These are phyloP conservation scores for Agriopis leucophaearia DNA, from an alignment of 2,888 invertebrate genomes.

Conservation along the genomic window DNA sequence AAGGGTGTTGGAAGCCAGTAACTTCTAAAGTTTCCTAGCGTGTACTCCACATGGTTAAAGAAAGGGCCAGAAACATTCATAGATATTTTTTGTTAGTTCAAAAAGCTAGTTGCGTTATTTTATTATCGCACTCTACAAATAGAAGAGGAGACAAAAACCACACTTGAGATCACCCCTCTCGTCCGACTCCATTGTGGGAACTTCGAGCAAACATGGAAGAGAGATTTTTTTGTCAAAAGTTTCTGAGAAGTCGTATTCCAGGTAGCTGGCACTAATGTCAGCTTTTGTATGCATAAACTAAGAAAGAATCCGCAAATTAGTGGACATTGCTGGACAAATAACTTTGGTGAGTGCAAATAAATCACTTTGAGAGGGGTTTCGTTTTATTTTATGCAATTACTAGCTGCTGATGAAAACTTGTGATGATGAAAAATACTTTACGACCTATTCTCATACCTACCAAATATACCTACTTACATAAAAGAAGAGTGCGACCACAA, in stretches of 20 bases:
- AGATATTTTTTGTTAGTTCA: conserved; percentile 46
- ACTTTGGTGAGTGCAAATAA: conserved; percentile 15
- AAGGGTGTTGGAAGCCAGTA: conserved; percentile 43
- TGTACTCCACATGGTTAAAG: conserved; percentile 22
- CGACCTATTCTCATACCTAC: no score
- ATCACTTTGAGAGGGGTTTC: conserved; percentile 2
- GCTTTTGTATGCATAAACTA: conserved; percentile 61
- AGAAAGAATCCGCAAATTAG: conserved; percentile 54
- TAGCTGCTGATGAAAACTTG: no score
- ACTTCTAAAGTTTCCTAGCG: conserved; percentile 38
- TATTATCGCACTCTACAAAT: conserved; percentile 79
- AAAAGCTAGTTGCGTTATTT: conserved; percentile 67
- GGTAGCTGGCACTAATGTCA: conserved; percentile 71
- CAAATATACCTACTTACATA: no score
- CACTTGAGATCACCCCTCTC: conserved; percentile 81
- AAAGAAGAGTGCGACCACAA: no score
- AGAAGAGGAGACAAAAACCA: conserved; percentile 77
- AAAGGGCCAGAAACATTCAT: conserved; percentile 12
- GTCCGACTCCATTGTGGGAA: conserved; percentile 78
- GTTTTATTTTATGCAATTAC: conserved; percentile 20
- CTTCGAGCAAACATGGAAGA: conserved; percentile 71
- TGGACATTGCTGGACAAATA: conserved; percentile 37
- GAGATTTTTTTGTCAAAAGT: conserved; percentile 66
- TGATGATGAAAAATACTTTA: no score
- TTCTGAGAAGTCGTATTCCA: conserved; percentile 73